Evolutionary conservation across 2,888 invertebrate genomes (phyloP).

Genomic region (Uloborus plumipes): DNA sequence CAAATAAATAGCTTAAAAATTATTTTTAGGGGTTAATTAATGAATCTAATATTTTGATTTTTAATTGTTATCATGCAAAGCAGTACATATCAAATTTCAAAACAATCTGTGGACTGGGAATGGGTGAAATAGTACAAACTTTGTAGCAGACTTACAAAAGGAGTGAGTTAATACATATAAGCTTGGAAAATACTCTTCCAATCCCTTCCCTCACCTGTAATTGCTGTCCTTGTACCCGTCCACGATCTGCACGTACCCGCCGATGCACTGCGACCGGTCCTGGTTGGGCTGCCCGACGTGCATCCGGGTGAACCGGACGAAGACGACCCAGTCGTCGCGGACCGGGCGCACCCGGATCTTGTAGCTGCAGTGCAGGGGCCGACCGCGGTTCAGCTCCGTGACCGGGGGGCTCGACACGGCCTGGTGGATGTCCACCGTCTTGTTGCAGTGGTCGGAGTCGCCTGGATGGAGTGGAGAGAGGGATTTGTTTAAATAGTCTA

Average conservation of each 20-base stretch:
- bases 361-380: conserved; percentile 90
- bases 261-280: conserved; percentile 65
- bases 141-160: too few species aligned
- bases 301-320: conserved; percentile 66
- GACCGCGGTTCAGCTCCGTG: conserved; percentile 84
- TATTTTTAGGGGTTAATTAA: too few species aligned
- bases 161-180: too few species aligned
- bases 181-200: too few species aligned
- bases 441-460: conserved; percentile 89
- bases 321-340: conserved; percentile 88
- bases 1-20: too few species aligned
- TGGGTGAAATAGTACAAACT: too few species aligned
- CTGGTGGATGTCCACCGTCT: conserved; percentile 93
- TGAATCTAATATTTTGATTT: too few species aligned
- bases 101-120: too few species aligned
- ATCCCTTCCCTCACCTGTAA: conserved; percentile 39
- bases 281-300: conserved; percentile 62
- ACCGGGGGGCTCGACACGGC: conserved; percentile 91
- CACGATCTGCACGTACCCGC: conserved; percentile 66
- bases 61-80: too few species aligned
- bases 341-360: conserved; percentile 89
- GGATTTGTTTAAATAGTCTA: too few species aligned
- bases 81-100: too few species aligned
- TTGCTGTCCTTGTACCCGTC: conserved; percentile 67
- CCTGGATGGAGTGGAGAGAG: too few species aligned